Evolutionary conservation across 2,888 invertebrate species (phyloP), one percentile per base, ranked within the genome.

Genomic region (Metallyticus violacea): DNA sequence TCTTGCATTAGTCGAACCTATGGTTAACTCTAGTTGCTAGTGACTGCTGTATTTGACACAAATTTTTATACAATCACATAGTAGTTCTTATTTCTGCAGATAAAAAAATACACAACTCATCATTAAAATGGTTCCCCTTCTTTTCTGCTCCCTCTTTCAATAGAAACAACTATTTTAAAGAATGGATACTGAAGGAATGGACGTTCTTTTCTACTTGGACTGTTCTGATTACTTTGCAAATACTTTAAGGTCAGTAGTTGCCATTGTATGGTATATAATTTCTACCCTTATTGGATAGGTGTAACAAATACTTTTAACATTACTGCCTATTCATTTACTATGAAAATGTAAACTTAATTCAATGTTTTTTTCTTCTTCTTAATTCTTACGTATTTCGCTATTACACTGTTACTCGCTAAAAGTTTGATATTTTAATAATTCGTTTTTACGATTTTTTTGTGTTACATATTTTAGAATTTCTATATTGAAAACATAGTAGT

Each of bases 321-420:
- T 83, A 83, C 83, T 83, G 83, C 40, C 83, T 83, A 83, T 83
- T 83, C 28, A 83, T 40, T 83, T 83, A 1, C 83, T 83, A 83
- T 83, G 77, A 77, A 77, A 83, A 77, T 83, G 26, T 15, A 28
- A 83, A 83, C 77, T 29, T 77, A 77, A 83, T 22, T 28, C 15
- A 26, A 77, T 77, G n/a, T 77, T 81, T 83, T 40, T 77, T n/a
- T 25, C 7, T 77, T 27, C 28, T 62, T 62, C 40, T 62, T 62
- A 62, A 62, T 62, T 62, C 40, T 83, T 83, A 83, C 62, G 77
- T 83, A 83, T 83, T 62, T 83, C 77, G 28, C 77, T 83, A 83
- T 83, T 28, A 83, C 83, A 83, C 28, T 25, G 77, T 83, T 83
- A 83, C 83, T 81, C 26, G 29, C 83, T 83, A 83, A 77, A 81